Base-by-base conservation (phyloP, 2,888 invertebrate species). In the Synergus japonicus region DNA sequence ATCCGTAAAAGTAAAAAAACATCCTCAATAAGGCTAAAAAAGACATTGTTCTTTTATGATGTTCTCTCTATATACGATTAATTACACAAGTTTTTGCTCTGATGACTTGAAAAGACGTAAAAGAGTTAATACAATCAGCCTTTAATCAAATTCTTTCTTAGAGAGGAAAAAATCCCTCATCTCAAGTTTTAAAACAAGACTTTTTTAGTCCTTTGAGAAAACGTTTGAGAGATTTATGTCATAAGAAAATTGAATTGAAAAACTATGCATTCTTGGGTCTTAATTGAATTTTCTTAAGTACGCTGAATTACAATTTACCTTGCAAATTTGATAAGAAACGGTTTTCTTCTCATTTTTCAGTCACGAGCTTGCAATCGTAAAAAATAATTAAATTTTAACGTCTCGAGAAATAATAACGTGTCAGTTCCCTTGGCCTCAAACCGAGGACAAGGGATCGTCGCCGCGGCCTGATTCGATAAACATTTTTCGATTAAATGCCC, bases 401-500 rank as follows among this genome's bases (percentile, higher is more conserved):
- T 49, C n/a, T n/a, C 9, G 15, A 73, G 73, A 73, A 73, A 73
- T 54, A 54, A 73, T 54, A 54, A 46, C 44, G 18, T 69, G 46
- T 29, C 44, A 2, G 9, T 41, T 43, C 67, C 15, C 29, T 69
- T 49, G 29, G 29, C 69, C 67, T 66, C 43, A 43, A 10, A 43
- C 41, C 67, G 5, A 54, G n/a, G 10, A 37, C n/a, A 73, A 37
- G 73, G 49, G 54, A 73, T 73, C 37, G n/a, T 49, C 49, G 49
- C 37, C 29, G 37, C 22, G 73, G 37, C 15, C 46, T 73, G 37
- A 54, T 73, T 82, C 84, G 79, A 86, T 85, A 85, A 87, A 87
- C 86, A 88, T 85, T 86, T 80, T 84, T 85, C 87, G 84, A 87
- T 88, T 86, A 87, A 88, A 87, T 87, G 81, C 82, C 85, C 83